Conservation (phyloP, 2,113 vertebrate genomes). For the Brachyhypopomus occidentalis region DNA sequence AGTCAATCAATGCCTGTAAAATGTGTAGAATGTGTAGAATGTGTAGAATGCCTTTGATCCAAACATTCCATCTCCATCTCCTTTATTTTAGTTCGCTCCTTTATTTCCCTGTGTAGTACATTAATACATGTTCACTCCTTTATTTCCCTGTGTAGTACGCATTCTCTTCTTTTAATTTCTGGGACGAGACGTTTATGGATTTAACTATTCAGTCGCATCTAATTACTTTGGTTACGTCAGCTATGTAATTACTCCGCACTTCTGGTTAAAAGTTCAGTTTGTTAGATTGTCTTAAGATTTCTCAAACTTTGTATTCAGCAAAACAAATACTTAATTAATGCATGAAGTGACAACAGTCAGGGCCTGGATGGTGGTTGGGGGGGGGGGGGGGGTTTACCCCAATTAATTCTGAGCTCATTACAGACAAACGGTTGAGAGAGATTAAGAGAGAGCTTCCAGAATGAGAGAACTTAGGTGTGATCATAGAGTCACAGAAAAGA, state of each 20-base stretch:
- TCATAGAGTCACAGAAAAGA: constrained; percentile 11
- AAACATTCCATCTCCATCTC: too few relatives aligned
- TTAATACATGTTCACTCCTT: too few relatives aligned
- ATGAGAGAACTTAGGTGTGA: constrained; percentile 1
- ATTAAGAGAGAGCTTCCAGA: constrained; percentile 27
- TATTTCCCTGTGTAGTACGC: not conserved
- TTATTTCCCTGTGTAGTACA: not conserved
- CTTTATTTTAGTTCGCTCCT: too few relatives aligned
- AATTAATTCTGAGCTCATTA: constrained; percentile 35
- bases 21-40: too few relatives aligned
- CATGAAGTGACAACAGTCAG: not conserved
- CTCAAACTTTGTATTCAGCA: constrained; percentile 11
- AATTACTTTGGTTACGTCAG: not conserved
- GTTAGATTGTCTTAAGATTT: not conserved
- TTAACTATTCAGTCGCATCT: not conserved
- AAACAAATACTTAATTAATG: constrained; percentile 36
- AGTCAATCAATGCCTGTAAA: too few relatives aligned
- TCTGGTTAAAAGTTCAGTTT: not conserved
- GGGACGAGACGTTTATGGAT: not conserved
- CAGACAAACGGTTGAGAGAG: constrained; percentile 38
- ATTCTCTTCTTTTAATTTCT: not conserved
- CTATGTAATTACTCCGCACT: not conserved
- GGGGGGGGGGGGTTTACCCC: not conserved
- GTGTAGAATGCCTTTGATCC: too few relatives aligned
- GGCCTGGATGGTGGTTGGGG: not conserved